A percentile compares a stretch with the other conserved stretches of the same genome.
These are phyloP conservation scores for Odontamblyopus lacepedii DNA, from an alignment of 2,797 vertebrate species.

Conservation along the genomic window DNA sequence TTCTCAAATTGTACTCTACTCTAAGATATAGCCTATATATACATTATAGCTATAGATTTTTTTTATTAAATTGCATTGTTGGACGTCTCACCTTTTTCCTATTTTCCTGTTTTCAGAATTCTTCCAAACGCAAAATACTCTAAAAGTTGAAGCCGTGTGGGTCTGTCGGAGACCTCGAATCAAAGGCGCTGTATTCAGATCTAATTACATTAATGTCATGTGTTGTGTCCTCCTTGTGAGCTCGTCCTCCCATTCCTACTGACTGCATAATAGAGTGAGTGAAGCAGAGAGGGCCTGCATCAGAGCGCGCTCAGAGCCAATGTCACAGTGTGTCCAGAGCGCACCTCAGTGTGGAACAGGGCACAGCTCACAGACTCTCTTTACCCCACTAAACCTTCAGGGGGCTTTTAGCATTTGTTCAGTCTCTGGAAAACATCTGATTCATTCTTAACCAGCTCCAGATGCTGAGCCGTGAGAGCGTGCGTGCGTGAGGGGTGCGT, in stretches of 20 bases:
- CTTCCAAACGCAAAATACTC: not conserved
- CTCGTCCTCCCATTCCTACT: conserved; percentile 73
- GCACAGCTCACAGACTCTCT: conserved; percentile 64
- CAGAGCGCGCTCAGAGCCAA: conserved; percentile 38
- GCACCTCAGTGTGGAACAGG: conserved; percentile 68
- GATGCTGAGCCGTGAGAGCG: conserved; percentile 77
- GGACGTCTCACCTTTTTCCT: not conserved
- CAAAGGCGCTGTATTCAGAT: conserved; percentile 60
- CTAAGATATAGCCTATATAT: too few species aligned
- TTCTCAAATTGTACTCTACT: conserved; percentile 2
- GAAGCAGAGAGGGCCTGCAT: conserved; percentile 62
- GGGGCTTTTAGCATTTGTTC: conserved; percentile 86
- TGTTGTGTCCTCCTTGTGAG: conserved; percentile 61
- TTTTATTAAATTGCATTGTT: not conserved
- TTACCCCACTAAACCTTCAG: conserved; percentile 81
- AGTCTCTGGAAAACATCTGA: conserved; percentile 88
- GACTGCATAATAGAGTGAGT: conserved; percentile 77
- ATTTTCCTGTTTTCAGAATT: not conserved
- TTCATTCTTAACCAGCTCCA: conserved; percentile 86
- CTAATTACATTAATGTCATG: conserved; percentile 75
- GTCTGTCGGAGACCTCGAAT: conserved; percentile 40
- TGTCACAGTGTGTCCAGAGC: conserved; percentile 60
- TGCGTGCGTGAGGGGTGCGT: conserved; percentile 61
- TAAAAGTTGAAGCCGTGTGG: conserved; percentile 13
- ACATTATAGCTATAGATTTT: too few species aligned